Percentiles rank a stretch among this genome's conserved stretches.
phyloP scores from a whole-genome alignment of 2,797 vertebrate species.

The Alectoris magna region DNA sequence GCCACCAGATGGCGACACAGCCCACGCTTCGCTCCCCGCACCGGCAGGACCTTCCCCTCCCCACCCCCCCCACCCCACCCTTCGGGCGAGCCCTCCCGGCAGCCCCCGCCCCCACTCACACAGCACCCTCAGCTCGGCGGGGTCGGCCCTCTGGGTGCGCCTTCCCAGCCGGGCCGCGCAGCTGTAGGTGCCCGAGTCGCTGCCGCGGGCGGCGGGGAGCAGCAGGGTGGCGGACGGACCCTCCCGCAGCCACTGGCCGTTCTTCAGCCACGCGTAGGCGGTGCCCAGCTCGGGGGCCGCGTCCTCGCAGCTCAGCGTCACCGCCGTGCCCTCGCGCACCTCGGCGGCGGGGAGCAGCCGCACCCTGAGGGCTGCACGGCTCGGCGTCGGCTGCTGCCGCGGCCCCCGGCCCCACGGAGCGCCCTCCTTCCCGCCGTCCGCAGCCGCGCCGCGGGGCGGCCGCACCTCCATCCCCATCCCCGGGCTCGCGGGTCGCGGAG shows the following conservation, averaged over 20 bases:
- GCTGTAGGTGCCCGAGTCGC: slow-evolving; percentile 65
- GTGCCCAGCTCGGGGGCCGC: neutral
- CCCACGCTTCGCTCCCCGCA: neutral
- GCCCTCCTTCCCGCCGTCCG: too few species aligned
- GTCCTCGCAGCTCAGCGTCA: slow-evolving; percentile 74
- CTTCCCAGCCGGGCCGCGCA: slow-evolving; percentile 53
- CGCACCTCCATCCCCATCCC: too few species aligned
- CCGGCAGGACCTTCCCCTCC: neutral
- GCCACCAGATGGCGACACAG: slow-evolving; percentile 38
- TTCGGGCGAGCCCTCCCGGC: too few species aligned
- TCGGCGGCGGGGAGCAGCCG: slow-evolving; percentile 42
- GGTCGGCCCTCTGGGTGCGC: slow-evolving; percentile 33
- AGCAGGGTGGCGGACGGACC: neutral
- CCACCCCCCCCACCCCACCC: too few species aligned
- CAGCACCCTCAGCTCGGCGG: slow-evolving; percentile 58
- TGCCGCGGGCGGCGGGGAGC: neutral
- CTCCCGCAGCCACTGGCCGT: slow-evolving; percentile 72
- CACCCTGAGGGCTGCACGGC: slow-evolving; percentile 62
- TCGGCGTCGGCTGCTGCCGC: too few species aligned
- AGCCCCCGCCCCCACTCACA: slow-evolving; percentile 67
- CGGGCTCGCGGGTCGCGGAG: too few species aligned
- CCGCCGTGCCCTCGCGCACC: slow-evolving; percentile 59
- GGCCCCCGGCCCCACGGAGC: too few species aligned
- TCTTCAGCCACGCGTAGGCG: slow-evolving; percentile 75
- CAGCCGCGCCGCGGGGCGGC: too few species aligned